Percentiles rank a stretch among this genome's conserved stretches.
Evolutionary conservation across 2,797 vertebrate species (phyloP).

Genomic region (Microtus agrestis): DNA sequence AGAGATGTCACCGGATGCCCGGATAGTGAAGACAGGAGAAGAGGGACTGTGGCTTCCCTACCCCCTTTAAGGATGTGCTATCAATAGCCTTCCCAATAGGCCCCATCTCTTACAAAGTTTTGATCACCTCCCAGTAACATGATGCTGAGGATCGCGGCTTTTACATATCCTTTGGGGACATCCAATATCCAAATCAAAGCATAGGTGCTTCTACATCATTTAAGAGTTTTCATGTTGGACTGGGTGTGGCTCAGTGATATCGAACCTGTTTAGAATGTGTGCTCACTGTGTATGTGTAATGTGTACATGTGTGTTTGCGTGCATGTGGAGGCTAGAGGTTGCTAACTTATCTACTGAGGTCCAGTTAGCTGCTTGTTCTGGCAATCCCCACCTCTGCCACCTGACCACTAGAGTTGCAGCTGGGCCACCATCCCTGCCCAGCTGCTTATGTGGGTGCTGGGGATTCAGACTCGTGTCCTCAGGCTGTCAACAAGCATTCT

Average conservation of each 20-base stretch:
- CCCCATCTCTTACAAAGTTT: neutral
- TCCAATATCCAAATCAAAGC: neutral
- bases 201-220: neutral
- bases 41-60: fast-evolving
- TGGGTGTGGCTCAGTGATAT: neutral
- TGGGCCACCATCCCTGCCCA: neutral
- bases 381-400: neutral
- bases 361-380: neutral
- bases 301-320: neutral
- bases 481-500: neutral
- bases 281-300: neutral
- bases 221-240: neutral
- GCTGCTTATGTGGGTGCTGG: neutral
- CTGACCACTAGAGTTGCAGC: neutral
- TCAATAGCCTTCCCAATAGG: neutral
- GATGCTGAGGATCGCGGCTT: neutral
- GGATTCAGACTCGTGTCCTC: neutral
- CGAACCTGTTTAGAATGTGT: neutral
- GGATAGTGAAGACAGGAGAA: neutral
- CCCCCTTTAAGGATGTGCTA: neutral
- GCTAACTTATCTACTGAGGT: neutral
- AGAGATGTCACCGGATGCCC: neutral
- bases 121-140: no score
- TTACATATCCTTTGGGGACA: neutral
- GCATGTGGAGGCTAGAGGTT: neutral